Evolutionary conservation across 2,113 vertebrate species (phyloP).

Genomic region (Oncorhynchus nerka): DNA sequence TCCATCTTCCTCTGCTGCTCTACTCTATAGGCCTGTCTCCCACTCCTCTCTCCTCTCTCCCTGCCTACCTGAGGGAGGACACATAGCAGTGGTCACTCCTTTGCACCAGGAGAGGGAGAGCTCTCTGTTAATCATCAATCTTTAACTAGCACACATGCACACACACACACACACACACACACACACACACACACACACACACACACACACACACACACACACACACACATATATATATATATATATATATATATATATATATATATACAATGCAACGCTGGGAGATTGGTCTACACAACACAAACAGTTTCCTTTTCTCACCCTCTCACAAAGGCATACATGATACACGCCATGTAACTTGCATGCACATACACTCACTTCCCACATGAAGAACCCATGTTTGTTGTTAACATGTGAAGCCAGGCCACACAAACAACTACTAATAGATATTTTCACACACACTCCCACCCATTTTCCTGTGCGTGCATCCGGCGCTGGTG

Average conservation of each 20-base stretch:
- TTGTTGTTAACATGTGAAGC: neutral
- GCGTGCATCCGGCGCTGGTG: neutral
- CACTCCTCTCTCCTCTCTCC: neutral
- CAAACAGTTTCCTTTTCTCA: neutral
- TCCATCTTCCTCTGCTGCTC: neutral
- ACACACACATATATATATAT: neutral
- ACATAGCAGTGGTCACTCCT: neutral
- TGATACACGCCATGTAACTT: neutral
- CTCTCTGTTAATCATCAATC: conserved; percentile 17
- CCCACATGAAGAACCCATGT: neutral
- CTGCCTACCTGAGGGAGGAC: neutral
- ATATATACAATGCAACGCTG: neutral
- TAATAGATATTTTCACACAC: neutral
- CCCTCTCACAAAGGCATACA: neutral
- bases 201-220: conserved; percentile 15
- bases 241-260: no score
- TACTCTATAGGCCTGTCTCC: neutral
- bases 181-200: conserved; percentile 37
- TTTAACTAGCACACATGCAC: conserved; percentile 21
- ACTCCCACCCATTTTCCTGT: neutral
- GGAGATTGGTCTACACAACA: neutral
- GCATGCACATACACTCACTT: neutral
- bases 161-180: conserved; percentile 8
- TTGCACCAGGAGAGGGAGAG: neutral
- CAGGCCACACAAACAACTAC: neutral